Conservation (phyloP, 2,113 vertebrate species). For the Galbula dea region DNA sequence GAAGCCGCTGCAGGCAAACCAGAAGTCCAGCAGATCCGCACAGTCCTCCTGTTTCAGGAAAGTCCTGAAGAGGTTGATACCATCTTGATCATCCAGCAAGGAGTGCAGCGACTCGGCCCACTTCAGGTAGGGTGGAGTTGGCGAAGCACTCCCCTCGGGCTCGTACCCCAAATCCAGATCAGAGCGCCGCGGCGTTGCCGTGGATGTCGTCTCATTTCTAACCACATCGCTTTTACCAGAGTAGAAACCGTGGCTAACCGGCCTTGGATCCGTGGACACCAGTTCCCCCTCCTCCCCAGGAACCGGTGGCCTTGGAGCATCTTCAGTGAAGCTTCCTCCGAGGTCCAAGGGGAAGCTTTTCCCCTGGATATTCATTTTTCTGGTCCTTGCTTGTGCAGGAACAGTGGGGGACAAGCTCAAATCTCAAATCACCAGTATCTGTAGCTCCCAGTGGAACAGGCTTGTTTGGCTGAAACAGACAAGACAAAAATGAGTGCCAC, state of each 20-base stretch:
- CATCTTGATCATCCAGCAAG: slow-evolving; percentile 94
- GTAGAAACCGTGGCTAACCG: slow-evolving; percentile 76
- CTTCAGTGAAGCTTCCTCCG: slow-evolving; percentile 93
- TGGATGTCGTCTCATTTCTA: slow-evolving; percentile 85
- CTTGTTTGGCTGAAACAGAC: slow-evolving; percentile 78
- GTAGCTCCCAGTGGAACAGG: slow-evolving; percentile 69
- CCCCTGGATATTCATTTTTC: slow-evolving; percentile 90
- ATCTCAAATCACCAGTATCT: slow-evolving; percentile 72
- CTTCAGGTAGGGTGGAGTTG: slow-evolving; percentile 93
- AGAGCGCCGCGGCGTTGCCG: slow-evolving; percentile 88
- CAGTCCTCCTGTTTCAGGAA: slow-evolving; percentile 94
- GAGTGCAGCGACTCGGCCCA: slow-evolving; percentile 97
- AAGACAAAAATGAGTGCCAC: slow-evolving; percentile 32
- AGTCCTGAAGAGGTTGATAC: slow-evolving; percentile 91
- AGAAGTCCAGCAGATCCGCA: slow-evolving; percentile 94
- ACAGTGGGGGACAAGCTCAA: slow-evolving; percentile 57
- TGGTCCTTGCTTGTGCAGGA: slow-evolving; percentile 68
- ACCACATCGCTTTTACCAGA: slow-evolving; percentile 78
- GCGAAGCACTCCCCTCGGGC: slow-evolving; percentile 95
- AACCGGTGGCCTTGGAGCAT: slow-evolving; percentile 95
- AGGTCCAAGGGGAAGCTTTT: slow-evolving; percentile 88
- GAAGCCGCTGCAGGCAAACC: slow-evolving; percentile 98
- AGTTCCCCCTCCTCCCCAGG: slow-evolving; percentile 96
- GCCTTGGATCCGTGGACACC: slow-evolving; percentile 81
- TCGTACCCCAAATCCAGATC: slow-evolving; percentile 97